Evolutionary conservation across 1,140 invertebrate genomes (phyloP), one percentile per base, ranked within the genome.

Genomic region (Drusus annulatus): DNA sequence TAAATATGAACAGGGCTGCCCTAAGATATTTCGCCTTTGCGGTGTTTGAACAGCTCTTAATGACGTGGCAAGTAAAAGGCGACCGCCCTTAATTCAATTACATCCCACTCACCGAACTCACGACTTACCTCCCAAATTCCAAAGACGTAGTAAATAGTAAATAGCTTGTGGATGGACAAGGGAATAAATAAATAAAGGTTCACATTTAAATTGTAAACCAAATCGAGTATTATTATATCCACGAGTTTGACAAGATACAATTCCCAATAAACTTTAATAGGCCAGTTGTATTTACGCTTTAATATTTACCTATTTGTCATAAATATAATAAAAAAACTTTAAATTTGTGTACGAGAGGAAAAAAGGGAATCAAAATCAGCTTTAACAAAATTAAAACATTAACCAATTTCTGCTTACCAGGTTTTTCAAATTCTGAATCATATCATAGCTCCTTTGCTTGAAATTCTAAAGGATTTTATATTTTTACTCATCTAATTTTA

Each of bases 1-100:
- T 74, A 74, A 19, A 19, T 36, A 56, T 36, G 21, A 25, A 76
- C 56, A 76, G 56, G 58, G 21, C 25, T 19, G 60, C 28, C 45
- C 45, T 51, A 77, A 63, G 68, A 60, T 65, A 62, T 52, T 28
- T 62, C 60, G 28, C 58, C 76, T 77, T 62, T 65, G 60, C 76
- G 17, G 50, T 77, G 76, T 79, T 79, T 79, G 77, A 79, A 73
- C 51, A 71, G 77, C 77, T 79, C 77, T 79, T 79, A 79, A 79
- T 79, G 77, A 79, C 68, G 77, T 51, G 63, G 76, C 76, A 31
- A 77, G 77, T 79, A 56, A 79, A 79, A 79, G 77, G 77, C 45
- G 51, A 79, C 77, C 77, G 77, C 63, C 65, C 77, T 54, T 77
- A 77, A 77, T 77, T 77, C 56, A 77, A 77, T 77, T 77, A 77